Base-by-base conservation (phyloP, 1,140 invertebrate species). In the Liolophura sinensis region DNA sequence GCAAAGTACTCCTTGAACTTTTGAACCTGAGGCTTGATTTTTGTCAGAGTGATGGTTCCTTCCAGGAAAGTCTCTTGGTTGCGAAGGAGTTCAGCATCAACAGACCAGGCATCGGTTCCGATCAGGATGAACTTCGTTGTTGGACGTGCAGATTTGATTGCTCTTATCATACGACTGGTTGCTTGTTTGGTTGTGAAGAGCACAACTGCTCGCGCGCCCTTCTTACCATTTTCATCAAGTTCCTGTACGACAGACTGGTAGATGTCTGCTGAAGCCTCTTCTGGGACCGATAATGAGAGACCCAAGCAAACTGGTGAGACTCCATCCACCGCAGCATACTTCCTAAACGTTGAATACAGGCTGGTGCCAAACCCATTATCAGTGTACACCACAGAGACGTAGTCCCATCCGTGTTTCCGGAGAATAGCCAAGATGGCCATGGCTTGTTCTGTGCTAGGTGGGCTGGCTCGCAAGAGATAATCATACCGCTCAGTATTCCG, bases 381-480 rank as follows among this genome's bases (percentile, higher is more conserved):
- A 5, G 86, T 84, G 72, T 89, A 89, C 9, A 90, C 85, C 0
- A 89, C 89, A 49, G 90, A 90, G 15, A 93, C 89, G 76, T 93
- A 94, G 11, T 89, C 91, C 92, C 92, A 94, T 75, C 91, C 91
- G 79, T 90, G 89, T 67, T 86, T 80, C 70, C 85, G 83, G 14
- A 93, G 87, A 59, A 93, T 84, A 14, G 90, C 89, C 31, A 90
- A 86, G 69, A 93, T 89, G 24, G 90, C 88, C 73, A 89, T 88
- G 9, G 91, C 91, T 85, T 93, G 92, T 82, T 89, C 89, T 70
- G 89, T 88, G 84, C 93, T 91, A 0, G 91, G 91, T 16, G 92
- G 91, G 25, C 93, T 91, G 1, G 92, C 91, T 14, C 92, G 86
- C 59, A 92, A 85, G 84, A 93, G 93, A 73, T 91, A 92, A 54